phyloP scores from a whole-genome alignment of 1,140 invertebrate genomes.

The Andricus grossulariae region DNA sequence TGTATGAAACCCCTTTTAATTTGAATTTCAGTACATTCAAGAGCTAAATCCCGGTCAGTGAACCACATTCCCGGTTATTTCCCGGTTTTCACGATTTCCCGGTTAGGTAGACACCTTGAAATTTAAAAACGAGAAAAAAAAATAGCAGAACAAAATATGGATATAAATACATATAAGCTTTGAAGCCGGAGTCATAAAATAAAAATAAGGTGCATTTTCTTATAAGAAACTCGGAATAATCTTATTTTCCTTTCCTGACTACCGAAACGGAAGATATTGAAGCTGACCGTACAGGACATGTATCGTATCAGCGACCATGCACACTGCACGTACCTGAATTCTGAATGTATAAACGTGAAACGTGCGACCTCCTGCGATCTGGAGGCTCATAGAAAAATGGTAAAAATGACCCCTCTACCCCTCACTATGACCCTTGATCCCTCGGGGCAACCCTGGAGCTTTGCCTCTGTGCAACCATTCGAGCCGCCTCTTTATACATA shows the following conservation, averaged over 20 bases:
- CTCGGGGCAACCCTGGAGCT: background rate
- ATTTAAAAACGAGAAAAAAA: too few relatives aligned
- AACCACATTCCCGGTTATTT: too few relatives aligned
- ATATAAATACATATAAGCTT: too few relatives aligned
- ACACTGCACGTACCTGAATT: background rate
- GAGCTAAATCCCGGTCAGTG: too few relatives aligned
- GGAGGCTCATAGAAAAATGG: background rate
- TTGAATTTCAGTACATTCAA: too few relatives aligned
- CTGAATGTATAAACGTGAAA: background rate
- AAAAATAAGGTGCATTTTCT: background rate
- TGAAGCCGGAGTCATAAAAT: too few relatives aligned
- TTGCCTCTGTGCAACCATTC: slow-evolving; percentile 9
- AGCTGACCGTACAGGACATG: background rate
- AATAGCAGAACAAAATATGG: too few relatives aligned
- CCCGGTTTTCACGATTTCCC: too few relatives aligned
- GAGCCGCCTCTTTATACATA: background rate
- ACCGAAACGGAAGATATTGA: slow-evolving; percentile 1
- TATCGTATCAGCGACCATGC: slow-evolving; percentile 12
- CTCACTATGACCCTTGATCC: background rate
- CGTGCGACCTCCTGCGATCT: slow-evolving; percentile 10
- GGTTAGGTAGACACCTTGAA: too few relatives aligned
- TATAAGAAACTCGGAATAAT: background rate
- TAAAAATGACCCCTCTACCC: slow-evolving; percentile 10
- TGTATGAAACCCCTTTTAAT: too few relatives aligned
- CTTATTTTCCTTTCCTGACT: slow-evolving; percentile 12